Evolutionary conservation across 2,888 invertebrate genomes (phyloP), one percentile per base, ranked within the genome.

Genomic region (Caenorhabditis plicata): DNA sequence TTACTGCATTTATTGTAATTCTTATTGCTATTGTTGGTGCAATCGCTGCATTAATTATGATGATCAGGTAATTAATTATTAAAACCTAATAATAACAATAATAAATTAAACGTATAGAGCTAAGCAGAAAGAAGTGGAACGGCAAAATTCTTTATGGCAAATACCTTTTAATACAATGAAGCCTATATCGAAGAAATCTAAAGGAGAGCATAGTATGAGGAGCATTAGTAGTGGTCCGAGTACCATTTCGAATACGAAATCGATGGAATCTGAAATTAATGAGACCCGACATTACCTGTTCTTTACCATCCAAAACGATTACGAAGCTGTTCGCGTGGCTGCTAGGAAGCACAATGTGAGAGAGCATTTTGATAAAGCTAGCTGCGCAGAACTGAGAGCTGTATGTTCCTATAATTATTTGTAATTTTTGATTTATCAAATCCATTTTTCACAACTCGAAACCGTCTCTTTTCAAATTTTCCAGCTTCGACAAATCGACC

Each of bases 401-500:
- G n/a, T n/a, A n/a, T n/a, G n/a, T n/a, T n/a, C n/a, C n/a, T n/a
- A n/a, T n/a, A n/a, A n/a, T n/a, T n/a, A n/a, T n/a, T n/a, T n/a
- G n/a, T n/a, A n/a, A n/a, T n/a, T n/a, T n/a, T n/a, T n/a, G n/a
- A n/a, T n/a, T n/a, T n/a, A n/a, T n/a, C n/a, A n/a, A n/a, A n/a
- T n/a, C n/a, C n/a, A n/a, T n/a, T n/a, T n/a, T n/a, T n/a, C n/a
- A n/a, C n/a, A n/a, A n/a, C n/a, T n/a, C n/a, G n/a, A n/a, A n/a
- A n/a, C n/a, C n/a, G n/a, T n/a, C n/a, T n/a, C 32, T 4, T 8
- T 19, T 17, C 42, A 5, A 3, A 5, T 47, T 5, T 52, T 60
- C 17, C 42, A 74, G 69, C 58, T 74, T 56, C 45, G 64, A 25
- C 39, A 64, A n/a, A 38, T 71, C 1, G 64, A 68, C 25, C 66